These are phyloP conservation scores for Cataglyphis cursor DNA, from an alignment of 2,888 invertebrate species.

Conservation along the genomic window DNA sequence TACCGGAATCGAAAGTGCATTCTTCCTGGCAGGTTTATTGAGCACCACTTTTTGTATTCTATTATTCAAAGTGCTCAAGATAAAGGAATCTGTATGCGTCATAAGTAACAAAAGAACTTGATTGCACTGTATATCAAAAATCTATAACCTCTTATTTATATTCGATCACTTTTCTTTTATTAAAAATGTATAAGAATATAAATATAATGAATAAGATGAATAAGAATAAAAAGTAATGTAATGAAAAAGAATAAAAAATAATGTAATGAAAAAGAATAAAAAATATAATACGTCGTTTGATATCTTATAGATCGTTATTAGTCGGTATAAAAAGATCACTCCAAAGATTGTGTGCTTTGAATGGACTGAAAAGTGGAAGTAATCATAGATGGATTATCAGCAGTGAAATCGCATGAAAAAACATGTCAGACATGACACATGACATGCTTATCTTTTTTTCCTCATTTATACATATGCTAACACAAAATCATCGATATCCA, in stretches of 20 bases:
- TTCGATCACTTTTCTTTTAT: not conserved
- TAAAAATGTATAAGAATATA: not conserved
- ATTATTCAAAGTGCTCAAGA: constrained; percentile 77
- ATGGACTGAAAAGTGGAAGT: not conserved
- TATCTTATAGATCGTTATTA: not conserved
- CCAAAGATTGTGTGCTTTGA: not conserved
- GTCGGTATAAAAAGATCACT: not conserved
- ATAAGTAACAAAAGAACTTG: constrained; percentile 2
- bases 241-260: too few species aligned
- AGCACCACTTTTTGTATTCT: constrained; percentile 90
- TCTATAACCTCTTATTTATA: constrained; percentile 19
- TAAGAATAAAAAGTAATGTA: too few species aligned
- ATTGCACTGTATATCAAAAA: not conserved
- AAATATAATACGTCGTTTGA: not conserved
- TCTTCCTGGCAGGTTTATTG: constrained; percentile 93
- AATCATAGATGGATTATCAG: too few species aligned
- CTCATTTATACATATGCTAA: too few species aligned
- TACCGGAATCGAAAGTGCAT: constrained; percentile 90
- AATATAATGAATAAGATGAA: too few species aligned
- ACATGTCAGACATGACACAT: too few species aligned
- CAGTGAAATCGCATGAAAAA: too few species aligned
- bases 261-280: too few species aligned
- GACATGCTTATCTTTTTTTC: too few species aligned
- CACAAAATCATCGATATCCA: too few species aligned
- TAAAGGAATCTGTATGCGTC: constrained; percentile 14